Conservation (phyloP, 2,113 vertebrate genomes). For the Potamarius usumacintae region DNA sequence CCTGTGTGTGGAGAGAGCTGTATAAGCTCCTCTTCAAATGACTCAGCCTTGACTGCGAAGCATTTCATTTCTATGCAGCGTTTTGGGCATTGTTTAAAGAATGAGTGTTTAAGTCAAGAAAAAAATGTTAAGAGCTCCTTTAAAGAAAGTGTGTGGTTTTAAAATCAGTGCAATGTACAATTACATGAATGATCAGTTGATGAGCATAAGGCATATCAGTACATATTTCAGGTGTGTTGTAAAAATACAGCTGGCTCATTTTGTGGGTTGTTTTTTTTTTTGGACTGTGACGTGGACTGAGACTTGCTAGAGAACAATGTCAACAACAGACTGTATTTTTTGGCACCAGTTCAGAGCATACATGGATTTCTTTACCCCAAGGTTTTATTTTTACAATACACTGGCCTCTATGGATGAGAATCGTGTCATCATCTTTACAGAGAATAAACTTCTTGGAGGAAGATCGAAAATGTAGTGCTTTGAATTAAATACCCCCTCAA, state of each 20-base stretch:
- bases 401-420: constrained; percentile 9
- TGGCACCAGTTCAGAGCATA: not conserved
- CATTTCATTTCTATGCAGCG: not conserved
- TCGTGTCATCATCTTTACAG: not conserved
- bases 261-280: not conserved
- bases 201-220: not conserved
- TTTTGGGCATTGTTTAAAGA: not conserved
- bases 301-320: not conserved
- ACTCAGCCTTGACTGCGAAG: not conserved
- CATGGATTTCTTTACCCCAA: not conserved
- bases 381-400: not conserved
- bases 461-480: not conserved
- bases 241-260: not conserved
- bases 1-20: constrained; percentile 1
- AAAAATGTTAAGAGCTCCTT: not conserved
- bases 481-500: not conserved
- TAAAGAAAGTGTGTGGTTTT: not conserved
- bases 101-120: not conserved
- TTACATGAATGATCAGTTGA: not conserved
- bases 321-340: not conserved
- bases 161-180: not conserved
- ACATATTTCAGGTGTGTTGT: not conserved
- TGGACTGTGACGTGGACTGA: not conserved
- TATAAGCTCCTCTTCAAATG: not conserved
- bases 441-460: not conserved